Evolutionary conservation across 1,140 invertebrate genomes (phyloP).

Genomic region (Papilio glaucus): DNA sequence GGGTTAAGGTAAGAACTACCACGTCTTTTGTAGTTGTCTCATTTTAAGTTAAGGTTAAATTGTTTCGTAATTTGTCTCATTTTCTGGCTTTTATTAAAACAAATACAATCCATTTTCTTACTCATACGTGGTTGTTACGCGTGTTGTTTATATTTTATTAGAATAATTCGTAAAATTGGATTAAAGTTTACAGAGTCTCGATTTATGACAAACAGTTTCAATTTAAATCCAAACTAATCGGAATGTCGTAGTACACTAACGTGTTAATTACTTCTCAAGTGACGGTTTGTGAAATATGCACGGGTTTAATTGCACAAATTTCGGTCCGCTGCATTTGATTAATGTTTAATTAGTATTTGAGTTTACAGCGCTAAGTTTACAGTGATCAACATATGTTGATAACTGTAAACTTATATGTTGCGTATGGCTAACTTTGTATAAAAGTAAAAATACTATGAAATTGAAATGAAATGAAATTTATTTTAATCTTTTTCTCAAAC

Average conservation of each 20-base stretch:
- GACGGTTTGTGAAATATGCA: slow-evolving; percentile 49
- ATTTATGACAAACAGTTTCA: slow-evolving; percentile 27
- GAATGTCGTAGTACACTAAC: not conserved
- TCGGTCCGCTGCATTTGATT: slow-evolving; percentile 49
- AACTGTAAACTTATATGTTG: too few species aligned
- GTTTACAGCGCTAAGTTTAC: slow-evolving; percentile 27
- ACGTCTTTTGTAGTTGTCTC: too few species aligned
- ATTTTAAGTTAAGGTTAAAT: too few species aligned
- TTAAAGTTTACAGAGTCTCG: not conserved
- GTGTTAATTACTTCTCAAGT: slow-evolving; percentile 35
- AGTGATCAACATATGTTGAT: slow-evolving; percentile 2
- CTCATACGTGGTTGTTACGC: too few species aligned
- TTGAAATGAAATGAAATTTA: too few species aligned
- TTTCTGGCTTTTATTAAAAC: too few species aligned
- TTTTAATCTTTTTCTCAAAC: too few species aligned
- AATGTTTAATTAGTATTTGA: slow-evolving; percentile 51
- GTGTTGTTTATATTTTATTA: not conserved
- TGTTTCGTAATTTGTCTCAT: too few species aligned
- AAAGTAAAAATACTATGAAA: too few species aligned
- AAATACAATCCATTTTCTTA: not conserved
- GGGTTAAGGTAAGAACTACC: too few species aligned
- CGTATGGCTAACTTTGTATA: too few species aligned
- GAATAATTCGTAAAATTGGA: not conserved
- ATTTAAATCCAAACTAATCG: slow-evolving; percentile 20
- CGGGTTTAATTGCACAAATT: slow-evolving; percentile 52